Evolutionary conservation across 2,888 invertebrate genomes (phyloP), one percentile per base, ranked within the genome.

Genomic region (Andrena flavipes): DNA sequence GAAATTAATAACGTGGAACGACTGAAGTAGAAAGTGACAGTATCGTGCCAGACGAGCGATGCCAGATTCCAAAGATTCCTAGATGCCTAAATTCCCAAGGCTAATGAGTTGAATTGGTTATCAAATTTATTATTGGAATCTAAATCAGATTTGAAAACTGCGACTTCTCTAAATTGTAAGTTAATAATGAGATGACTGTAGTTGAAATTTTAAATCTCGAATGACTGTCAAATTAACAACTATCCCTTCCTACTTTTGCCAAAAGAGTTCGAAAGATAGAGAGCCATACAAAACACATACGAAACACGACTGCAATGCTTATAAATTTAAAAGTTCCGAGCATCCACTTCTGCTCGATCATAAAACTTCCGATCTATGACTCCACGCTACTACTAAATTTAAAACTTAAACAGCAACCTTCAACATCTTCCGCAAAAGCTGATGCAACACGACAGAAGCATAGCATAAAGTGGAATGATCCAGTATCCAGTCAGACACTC

Each of bases 21-120:
- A 13, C 5, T 42, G 42, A 64, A 64, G 64, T 64, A 48, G 48
- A 48, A 64, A 20, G 20, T 13, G 68, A 56, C 33, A 16, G 23
- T 68, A 23, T 54, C 20, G 23, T 23, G 20, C 8, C 8, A 10
- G 54, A 20, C 54, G 54, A 54, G 54, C 54, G 16, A 42, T 13
- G 13, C 42, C 16, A 16, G 42, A 42, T 42, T 42, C 42, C 42
- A 42, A 42, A 16, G 42, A 42, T 42, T 42, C 42, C 42, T 13
- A 42, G 4, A 42, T 42, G 13, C 42, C 42, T 13, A 42, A 1
- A 42, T 42, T 42, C 42, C 42, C 13, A 42, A 42, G 1, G 20
- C 8, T 51, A 51, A 20, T 20, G 20, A 51, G 13, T 42, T 51
- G 20, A 51, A 20, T n/a, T n/a, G 8, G 8, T 51, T 51, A 51